Evolutionary conservation across 1,140 invertebrate genomes (phyloP).

Genomic region (Hylyphantes graminicola): DNA sequence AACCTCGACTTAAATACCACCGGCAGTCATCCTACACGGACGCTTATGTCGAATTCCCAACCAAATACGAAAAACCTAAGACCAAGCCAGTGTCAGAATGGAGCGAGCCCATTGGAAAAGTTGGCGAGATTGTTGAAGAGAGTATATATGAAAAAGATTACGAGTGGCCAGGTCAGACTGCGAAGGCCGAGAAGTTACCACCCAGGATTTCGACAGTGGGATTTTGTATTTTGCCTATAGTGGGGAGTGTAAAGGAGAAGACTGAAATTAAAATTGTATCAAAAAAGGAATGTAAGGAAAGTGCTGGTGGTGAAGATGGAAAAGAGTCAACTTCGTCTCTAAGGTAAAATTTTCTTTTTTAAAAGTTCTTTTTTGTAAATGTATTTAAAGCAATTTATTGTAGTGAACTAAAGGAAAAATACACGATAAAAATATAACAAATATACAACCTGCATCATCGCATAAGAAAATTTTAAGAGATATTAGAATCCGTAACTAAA

Average conservation of each 20-base stretch:
- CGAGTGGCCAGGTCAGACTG: neutral
- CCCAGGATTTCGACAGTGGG: neutral
- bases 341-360: neutral
- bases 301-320: neutral
- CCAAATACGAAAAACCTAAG: neutral
- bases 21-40: neutral
- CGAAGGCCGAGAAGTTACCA: neutral
- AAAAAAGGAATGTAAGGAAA: neutral
- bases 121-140: neutral
- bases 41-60: too few species aligned
- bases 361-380: neutral
- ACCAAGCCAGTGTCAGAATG: neutral
- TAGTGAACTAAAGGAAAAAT: too few species aligned
- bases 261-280: neutral
- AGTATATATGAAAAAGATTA: neutral
- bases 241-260: neutral
- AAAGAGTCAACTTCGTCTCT: neutral
- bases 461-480: too few species aligned
- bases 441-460: too few species aligned
- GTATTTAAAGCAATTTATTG: too few species aligned
- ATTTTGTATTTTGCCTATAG: neutral
- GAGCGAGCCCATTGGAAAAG: neutral
- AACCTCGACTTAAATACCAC: conserved; percentile 5
- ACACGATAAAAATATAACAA: too few species aligned
- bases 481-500: too few species aligned